Percentiles rank a stretch among this genome's conserved stretches.
Evolutionary conservation across 1,140 invertebrate genomes (phyloP).

Genomic region (Trissolcus basalis): DNA sequence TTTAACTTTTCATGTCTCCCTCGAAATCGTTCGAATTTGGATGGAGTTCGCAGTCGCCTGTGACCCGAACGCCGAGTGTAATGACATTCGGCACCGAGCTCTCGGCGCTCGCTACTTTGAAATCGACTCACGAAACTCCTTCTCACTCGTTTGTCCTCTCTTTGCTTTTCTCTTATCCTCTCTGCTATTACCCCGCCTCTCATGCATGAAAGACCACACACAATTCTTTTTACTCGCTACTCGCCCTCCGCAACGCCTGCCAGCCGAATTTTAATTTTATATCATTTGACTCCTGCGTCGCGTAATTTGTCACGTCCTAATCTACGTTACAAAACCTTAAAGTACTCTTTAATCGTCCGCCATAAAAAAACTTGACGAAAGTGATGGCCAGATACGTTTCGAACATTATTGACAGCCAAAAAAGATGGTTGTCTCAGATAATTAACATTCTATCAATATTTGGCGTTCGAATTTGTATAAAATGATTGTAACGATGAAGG

Average conservation of each 20-base stretch:
- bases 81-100: slow-evolving; percentile 66
- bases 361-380: too few species aligned
- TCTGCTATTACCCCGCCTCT: slow-evolving; percentile 19
- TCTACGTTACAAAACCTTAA: slow-evolving; percentile 7
- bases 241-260: slow-evolving; percentile 40
- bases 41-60: slow-evolving; percentile 57
- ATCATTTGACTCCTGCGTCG: slow-evolving; percentile 48
- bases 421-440: too few species aligned
- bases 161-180: neutral
- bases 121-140: slow-evolving; percentile 57
- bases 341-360: too few species aligned
- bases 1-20: slow-evolving; percentile 74
- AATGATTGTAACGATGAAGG: too few species aligned
- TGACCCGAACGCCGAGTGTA: slow-evolving; percentile 61
- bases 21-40: slow-evolving; percentile 63
- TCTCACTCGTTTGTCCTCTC: slow-evolving; percentile 15
- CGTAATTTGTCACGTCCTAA: slow-evolving; percentile 55
- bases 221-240: slow-evolving; percentile 48
- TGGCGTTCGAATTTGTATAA: too few species aligned
- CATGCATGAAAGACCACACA: slow-evolving; percentile 51
- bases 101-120: slow-evolving; percentile 57
- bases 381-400: too few species aligned
- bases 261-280: slow-evolving; percentile 61
- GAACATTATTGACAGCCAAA: too few species aligned
- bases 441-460: too few species aligned